Conservation (phyloP, 1,140 invertebrate species). For the Globodera rostochiensis region DNA sequence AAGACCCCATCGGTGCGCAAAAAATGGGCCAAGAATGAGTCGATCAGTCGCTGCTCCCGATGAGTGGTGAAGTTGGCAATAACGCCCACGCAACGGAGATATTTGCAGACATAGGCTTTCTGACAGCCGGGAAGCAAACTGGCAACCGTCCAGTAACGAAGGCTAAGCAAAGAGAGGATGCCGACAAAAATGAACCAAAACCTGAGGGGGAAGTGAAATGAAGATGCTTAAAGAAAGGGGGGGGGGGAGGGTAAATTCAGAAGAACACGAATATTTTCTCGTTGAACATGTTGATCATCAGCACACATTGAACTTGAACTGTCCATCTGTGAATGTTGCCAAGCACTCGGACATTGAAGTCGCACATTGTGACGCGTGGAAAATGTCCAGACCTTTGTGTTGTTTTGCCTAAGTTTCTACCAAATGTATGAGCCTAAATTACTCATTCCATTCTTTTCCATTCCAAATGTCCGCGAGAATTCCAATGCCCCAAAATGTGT, state of each 20-base stretch:
- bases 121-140: conserved; percentile 40
- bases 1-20: conserved; percentile 66
- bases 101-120: conserved; percentile 44
- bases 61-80: conserved; percentile 38
- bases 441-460: conserved; percentile 66
- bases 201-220: no score
- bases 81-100: conserved; percentile 49
- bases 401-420: not conserved
- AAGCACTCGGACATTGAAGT: conserved; percentile 67
- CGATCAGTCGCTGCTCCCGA: conserved; percentile 42
- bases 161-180: conserved; percentile 56
- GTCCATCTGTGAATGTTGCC: conserved; percentile 65
- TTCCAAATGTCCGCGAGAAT: conserved; percentile 66
- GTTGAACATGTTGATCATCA: conserved; percentile 79
- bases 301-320: conserved; percentile 67
- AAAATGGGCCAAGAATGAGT: conserved; percentile 61
- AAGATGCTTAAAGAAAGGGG: no score
- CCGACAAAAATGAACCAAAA: conserved; percentile 65
- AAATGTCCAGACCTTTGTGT: conserved; percentile 49
- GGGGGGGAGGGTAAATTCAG: conserved; percentile 21
- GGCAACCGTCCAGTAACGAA: conserved; percentile 60
- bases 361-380: conserved; percentile 68
- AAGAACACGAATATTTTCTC: conserved; percentile 67
- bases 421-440: conserved; percentile 10
- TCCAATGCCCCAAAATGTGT: conserved; percentile 68